A percentile compares a stretch with the other conserved stretches of the same genome.
Evolutionary conservation across 2,113 vertebrate species (phyloP).

Genomic region (Phylloscopus whistleri): DNA sequence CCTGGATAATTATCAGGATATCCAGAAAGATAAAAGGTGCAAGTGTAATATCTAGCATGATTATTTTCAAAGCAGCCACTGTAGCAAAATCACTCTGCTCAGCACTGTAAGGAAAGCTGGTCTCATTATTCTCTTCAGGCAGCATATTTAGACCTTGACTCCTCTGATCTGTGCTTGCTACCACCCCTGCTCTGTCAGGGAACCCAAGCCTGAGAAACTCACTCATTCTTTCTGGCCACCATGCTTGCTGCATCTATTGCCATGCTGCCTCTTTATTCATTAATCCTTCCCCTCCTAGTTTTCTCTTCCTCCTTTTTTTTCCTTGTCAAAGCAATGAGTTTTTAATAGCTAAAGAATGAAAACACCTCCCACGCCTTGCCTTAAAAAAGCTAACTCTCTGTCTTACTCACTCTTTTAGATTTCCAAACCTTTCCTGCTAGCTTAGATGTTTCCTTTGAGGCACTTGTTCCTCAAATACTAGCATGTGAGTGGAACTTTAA

Average conservation of each 20-base stretch:
- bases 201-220: not conserved
- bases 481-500: not conserved
- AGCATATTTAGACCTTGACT: not conserved
- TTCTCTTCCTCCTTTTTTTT: not conserved
- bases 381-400: constrained; percentile 52
- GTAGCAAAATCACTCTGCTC: not conserved
- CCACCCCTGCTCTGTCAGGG: not conserved
- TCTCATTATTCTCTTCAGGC: not conserved
- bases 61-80: not conserved
- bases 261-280: constrained; percentile 3
- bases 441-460: constrained; percentile 43
- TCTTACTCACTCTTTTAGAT: constrained; percentile 55
- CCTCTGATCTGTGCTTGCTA: not conserved
- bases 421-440: constrained; percentile 21
- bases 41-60: not conserved
- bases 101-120: not conserved
- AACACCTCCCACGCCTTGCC: constrained; percentile 44
- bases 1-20: not conserved
- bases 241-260: not conserved
- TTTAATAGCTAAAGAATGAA: constrained; percentile 62
- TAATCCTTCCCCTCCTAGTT: not conserved
- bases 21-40: not conserved
- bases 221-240: not conserved
- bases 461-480: constrained; percentile 22
- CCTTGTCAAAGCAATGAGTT: constrained; percentile 36